Percentiles rank a stretch among this genome's conserved stretches.
phyloP scores from a whole-genome alignment of 2,113 vertebrate genomes.

The Sterrhoptilus dennistouni region DNA sequence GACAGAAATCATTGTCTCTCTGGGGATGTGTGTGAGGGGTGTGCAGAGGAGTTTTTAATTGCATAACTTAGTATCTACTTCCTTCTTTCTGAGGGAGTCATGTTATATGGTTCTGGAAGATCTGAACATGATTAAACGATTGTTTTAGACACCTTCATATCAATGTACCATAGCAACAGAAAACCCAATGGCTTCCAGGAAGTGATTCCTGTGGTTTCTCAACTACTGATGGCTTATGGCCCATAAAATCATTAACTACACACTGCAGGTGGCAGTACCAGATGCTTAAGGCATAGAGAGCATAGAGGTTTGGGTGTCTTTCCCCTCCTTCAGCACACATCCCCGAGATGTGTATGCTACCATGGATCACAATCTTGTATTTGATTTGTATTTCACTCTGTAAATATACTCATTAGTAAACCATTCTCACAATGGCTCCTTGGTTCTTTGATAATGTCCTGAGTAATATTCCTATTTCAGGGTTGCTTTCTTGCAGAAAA shows the following conservation, averaged over 20 bases:
- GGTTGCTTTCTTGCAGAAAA: not conserved
- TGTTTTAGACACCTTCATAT: not conserved
- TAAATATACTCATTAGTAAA: not conserved
- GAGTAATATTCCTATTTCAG: not conserved
- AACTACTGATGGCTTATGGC: not conserved
- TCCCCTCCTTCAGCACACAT: not conserved
- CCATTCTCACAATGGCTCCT: not conserved
- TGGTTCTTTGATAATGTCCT: not conserved
- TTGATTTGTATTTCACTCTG: not conserved
- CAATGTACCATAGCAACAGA: not conserved
- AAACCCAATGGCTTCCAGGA: rapidly evolving
- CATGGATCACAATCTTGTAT: not conserved
- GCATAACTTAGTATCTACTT: too few species aligned
- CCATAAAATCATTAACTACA: not conserved
- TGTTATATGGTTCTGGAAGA: not conserved
- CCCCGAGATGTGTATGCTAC: rapidly evolving
- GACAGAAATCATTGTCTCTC: not conserved
- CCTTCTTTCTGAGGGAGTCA: not conserved
- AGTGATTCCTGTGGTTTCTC: not conserved
- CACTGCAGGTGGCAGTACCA: not conserved
- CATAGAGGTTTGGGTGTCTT: not conserved
- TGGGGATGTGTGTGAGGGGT: not conserved
- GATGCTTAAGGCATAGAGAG: rapidly evolving
- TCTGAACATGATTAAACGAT: not conserved
- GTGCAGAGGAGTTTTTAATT: not conserved